These are phyloP conservation scores for Calycopis cecrops DNA, from an alignment of 1,140 invertebrate genomes.

Conservation along the genomic window DNA sequence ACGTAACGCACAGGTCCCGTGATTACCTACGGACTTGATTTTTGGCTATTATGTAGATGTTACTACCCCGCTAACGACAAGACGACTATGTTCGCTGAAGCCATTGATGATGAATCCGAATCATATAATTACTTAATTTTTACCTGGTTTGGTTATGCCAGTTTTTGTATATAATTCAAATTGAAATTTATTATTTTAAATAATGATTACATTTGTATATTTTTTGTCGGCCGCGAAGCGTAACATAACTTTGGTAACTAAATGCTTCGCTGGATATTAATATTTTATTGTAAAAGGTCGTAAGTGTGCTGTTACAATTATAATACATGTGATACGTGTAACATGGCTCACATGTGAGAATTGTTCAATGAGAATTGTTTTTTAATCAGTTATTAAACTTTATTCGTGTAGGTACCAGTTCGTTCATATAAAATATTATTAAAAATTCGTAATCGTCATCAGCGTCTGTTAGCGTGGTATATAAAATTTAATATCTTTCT, in stretches of 20 bases:
- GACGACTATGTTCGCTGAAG: too few relatives aligned
- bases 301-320: conserved; percentile 2
- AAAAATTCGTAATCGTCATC: conserved; percentile 10
- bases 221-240: conserved; percentile 2
- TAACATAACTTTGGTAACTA: conserved; percentile 7
- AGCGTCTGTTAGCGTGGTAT: too few relatives aligned
- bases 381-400: conserved; percentile 9
- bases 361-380: conserved; percentile 1
- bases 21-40: too few relatives aligned
- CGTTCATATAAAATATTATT: too few relatives aligned
- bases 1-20: too few relatives aligned
- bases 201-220: conserved; percentile 9
- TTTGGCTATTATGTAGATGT: too few relatives aligned
- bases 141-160: neutral
- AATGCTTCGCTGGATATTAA: conserved; percentile 6
- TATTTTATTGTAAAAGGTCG: conserved; percentile 6
- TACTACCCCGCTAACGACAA: too few relatives aligned
- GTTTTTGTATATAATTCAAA: conserved; percentile 4
- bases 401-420: neutral
- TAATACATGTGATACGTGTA: neutral
- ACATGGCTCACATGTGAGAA: neutral
- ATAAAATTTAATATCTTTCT: too few relatives aligned
- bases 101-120: too few relatives aligned
- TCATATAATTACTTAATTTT: neutral
- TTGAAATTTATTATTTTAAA: conserved; percentile 12